phyloP scores from a whole-genome alignment of 2,797 vertebrate genomes.

The Lacerta bilineata region DNA sequence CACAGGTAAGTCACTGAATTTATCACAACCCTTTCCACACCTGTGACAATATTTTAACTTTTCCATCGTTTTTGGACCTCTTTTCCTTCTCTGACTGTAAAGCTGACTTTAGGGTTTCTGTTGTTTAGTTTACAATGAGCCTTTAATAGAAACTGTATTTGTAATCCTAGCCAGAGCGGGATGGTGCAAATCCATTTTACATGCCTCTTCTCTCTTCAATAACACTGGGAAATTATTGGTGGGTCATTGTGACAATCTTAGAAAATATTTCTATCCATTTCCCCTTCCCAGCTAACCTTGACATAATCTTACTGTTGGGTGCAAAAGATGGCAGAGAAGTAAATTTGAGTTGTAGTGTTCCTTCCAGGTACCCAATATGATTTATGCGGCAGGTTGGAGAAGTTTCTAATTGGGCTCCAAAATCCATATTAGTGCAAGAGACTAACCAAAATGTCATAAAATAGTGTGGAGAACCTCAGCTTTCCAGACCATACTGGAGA shows the following conservation, averaged over 20 bases:
- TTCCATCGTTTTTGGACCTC: not conserved
- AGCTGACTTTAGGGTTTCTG: not conserved
- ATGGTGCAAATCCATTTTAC: too few relatives aligned
- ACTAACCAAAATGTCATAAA: not conserved
- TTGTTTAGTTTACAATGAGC: not conserved
- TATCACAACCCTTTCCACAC: not conserved
- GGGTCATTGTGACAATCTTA: not conserved
- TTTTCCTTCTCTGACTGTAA: not conserved
- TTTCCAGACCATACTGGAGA: too few relatives aligned
- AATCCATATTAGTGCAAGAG: not conserved
- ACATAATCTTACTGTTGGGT: too few relatives aligned
- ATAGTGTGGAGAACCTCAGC: too few relatives aligned
- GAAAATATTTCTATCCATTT: too few relatives aligned
- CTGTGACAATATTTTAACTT: not conserved
- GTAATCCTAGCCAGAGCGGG: not conserved
- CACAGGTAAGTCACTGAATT: constrained; percentile 57
- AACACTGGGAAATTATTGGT: not conserved
- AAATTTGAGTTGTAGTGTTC: not conserved
- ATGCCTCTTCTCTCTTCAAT: not conserved
- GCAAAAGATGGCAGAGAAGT: not conserved
- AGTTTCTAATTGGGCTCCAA: not conserved
- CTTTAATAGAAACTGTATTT: not conserved
- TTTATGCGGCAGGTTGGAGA: not conserved
- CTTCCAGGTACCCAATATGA: not conserved
- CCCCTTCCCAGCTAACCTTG: too few relatives aligned